Conservation (phyloP, 2,888 invertebrate genomes). For the Icerya purchasi region DNA sequence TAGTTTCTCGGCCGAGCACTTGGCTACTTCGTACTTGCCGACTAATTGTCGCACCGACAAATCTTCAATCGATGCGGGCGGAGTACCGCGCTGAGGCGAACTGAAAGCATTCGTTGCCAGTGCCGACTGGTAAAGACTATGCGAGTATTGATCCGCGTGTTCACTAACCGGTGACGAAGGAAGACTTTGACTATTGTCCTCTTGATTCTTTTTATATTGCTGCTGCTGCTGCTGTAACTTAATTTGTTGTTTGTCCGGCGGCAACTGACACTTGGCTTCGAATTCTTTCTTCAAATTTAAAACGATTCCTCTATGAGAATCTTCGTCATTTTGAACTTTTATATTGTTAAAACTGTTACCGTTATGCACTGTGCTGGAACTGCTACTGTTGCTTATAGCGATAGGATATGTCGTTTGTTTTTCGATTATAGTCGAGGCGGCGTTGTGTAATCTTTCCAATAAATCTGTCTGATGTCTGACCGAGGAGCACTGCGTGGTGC, state of each 20-base stretch:
- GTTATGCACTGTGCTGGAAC: not conserved
- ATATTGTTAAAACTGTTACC: not conserved
- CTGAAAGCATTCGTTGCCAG: not conserved
- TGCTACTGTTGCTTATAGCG: not conserved
- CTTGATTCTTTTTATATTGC: conserved; percentile 22
- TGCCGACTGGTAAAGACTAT: not conserved
- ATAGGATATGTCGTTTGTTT: too few species aligned
- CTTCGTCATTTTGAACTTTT: conserved; percentile 17
- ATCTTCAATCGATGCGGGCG: conserved; percentile 32
- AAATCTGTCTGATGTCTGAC: conserved; percentile 3
- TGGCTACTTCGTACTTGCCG: conserved; percentile 43
- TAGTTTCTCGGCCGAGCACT: conserved; percentile 15
- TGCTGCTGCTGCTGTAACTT: conserved; percentile 12
- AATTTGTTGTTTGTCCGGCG: not conserved
- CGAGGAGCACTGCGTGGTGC: conserved; percentile 2
- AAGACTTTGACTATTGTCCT: conserved; percentile 29
- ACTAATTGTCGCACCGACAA: conserved; percentile 52
- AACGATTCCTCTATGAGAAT: conserved; percentile 38
- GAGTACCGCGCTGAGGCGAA: conserved; percentile 23
- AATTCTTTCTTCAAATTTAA: conserved; percentile 71
- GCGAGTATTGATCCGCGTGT: conserved; percentile 21
- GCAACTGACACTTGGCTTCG: conserved; percentile 43
- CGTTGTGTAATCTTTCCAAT: not conserved
- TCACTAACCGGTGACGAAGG: conserved; percentile 42
- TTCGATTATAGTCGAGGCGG: too few species aligned